Base-by-base conservation (phyloP, 1,140 invertebrate genomes). In the Leptoteleia sp. region DNA sequence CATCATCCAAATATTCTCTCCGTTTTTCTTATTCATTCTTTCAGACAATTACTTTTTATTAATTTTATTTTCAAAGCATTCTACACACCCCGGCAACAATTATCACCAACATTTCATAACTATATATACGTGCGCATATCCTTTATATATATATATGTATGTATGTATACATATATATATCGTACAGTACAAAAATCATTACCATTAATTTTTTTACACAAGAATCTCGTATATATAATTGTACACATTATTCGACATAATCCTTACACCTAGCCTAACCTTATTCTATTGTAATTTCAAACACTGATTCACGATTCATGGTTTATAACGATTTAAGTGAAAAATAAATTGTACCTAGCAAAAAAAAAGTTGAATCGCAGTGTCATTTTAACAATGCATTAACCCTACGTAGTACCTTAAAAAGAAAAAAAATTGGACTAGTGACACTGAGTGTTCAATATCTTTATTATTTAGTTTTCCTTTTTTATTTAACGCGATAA, bases 161-260 rank as follows among this genome's bases (percentile, higher is more conserved):
- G n/a, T n/a, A n/a, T n/a, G n/a, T n/a, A n/a, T n/a, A n/a, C n/a
- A n/a, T 57, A 22, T 55, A 31, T 59, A 52, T 73, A 77, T 71
- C 38, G 45, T 78, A 78, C 76, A 72, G 62, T 78, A 78, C 54
- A 79, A 79, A 79, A 79, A 13, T 79, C 43, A 55, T 76, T 76
- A 64, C 22, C 25, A 15, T 50, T 40, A 43, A 65, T 11, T 73
- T 73, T n/a, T 79, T 79, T 77, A 77, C 73, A 79, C 55, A 79
- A 61, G 19, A 78, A 62, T 70, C 42, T 77, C 40, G 12, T 77
- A 77, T 77, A 77, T 77, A 77, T 77, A 77, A 70, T 70, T 76
- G 33, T 77, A 77, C 73, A 77, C 48, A 65, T 70, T 70, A 35
- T 16, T 76, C 48, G 29, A 64, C 64, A 33, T 57, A 64, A 64